A percentile compares a stretch with the other conserved stretches of the same genome.
Evolutionary conservation across 92 coral and sea anemone species (phyloP).

Genomic region (Diadumene lineata): DNA sequence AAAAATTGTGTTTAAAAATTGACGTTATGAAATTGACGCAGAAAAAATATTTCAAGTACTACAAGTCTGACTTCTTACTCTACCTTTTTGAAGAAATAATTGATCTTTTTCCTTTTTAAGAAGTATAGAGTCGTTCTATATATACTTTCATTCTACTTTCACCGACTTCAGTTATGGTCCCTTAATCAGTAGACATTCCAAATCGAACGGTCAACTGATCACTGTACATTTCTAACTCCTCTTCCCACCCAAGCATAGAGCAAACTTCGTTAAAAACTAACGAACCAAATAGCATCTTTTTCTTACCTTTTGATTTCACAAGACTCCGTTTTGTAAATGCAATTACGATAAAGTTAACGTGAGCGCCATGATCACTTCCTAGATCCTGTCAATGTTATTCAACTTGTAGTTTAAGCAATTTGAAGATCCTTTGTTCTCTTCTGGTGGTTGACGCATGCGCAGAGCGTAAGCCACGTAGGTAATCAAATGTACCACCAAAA

Average conservation of each 20-base stretch:
- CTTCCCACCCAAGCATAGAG: constrained; percentile 5
- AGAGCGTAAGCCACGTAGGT: constrained; percentile 74
- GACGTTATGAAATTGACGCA: neutral
- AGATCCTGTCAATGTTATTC: constrained; percentile 42
- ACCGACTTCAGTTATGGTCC: constrained; percentile 16
- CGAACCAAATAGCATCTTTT: neutral
- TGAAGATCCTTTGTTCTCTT: constrained; percentile 76
- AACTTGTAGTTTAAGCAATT: constrained; percentile 48
- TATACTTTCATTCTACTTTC: neutral
- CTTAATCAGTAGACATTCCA: constrained; percentile 30
- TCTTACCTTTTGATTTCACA: constrained; percentile 20
- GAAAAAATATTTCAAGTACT: neutral
- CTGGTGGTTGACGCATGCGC: constrained; percentile 66
- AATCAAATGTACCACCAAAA: constrained; percentile 69
- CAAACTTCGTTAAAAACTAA: neutral
- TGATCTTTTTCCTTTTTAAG: neutral
- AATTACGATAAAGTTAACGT: constrained; percentile 5
- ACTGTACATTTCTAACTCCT: neutral
- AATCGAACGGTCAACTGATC: constrained; percentile 38
- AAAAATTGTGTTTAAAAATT: neutral
- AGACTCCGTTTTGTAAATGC: neutral
- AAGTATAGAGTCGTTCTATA: too few species aligned
- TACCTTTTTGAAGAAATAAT: neutral
- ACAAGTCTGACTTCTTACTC: neutral
- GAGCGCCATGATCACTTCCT: constrained; percentile 53